phyloP scores from a whole-genome alignment of 2,797 vertebrate genomes.

The Eulemur albifrons region DNA sequence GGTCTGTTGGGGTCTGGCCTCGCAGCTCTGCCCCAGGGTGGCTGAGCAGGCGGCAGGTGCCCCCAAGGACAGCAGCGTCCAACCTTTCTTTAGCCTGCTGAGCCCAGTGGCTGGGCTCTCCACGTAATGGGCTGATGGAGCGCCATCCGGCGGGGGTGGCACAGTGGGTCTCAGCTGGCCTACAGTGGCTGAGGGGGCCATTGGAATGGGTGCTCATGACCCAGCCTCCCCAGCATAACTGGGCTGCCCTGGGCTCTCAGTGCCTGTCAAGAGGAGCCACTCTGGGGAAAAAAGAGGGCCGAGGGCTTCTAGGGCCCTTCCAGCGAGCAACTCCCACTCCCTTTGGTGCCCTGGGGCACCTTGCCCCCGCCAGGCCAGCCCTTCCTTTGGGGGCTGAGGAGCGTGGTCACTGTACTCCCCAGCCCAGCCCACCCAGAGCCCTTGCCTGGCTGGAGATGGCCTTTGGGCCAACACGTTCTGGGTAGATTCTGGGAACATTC shows the following conservation, averaged over 20 bases:
- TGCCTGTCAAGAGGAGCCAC: background rate
- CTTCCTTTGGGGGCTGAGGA: background rate
- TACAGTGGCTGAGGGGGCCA: background rate
- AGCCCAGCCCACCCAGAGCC: accelerated
- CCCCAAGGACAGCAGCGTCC: background rate
- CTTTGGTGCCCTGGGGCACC: background rate
- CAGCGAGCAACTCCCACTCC: accelerated
- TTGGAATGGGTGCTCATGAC: background rate
- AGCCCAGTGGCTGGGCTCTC: background rate
- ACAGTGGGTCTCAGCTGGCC: background rate
- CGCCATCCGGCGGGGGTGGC: background rate
- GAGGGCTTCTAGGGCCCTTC: accelerated
- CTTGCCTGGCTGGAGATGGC: background rate
- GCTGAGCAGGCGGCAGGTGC: background rate
- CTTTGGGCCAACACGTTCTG: background rate
- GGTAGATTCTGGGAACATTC: background rate
- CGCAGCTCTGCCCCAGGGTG: accelerated
- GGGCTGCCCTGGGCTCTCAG: background rate
- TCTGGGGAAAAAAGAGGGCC: background rate
- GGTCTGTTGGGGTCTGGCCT: background rate
- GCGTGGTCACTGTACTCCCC: background rate
- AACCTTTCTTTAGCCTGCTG: background rate
- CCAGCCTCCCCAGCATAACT: background rate
- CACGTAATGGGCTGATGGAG: accelerated
- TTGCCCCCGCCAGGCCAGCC: background rate